Percentiles rank a stretch among this genome's conserved stretches.
Conservation (phyloP, 2,888 invertebrate genomes). For the Folsomia candida region DNA sequence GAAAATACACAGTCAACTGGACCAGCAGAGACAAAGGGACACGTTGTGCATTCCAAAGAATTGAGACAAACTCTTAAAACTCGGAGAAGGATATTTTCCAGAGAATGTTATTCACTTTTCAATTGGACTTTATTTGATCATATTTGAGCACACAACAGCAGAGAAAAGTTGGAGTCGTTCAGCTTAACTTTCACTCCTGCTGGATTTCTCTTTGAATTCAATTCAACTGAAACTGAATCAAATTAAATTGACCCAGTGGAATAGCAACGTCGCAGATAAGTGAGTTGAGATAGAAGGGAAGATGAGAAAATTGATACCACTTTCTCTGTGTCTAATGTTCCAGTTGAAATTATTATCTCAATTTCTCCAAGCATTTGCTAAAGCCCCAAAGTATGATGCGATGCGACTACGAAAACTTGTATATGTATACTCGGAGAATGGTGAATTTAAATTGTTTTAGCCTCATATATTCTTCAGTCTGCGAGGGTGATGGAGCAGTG, state of each 20-base stretch:
- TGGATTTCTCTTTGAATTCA: conserved; percentile 15
- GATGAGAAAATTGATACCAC: conserved; percentile 30
- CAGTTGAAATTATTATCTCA: not conserved
- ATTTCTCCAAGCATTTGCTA: too few relatives aligned
- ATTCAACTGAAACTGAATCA: conserved; percentile 27
- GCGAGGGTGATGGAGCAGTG: too few relatives aligned
- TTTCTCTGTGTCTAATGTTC: conserved; percentile 1
- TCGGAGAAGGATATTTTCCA: too few relatives aligned
- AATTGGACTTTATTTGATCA: conserved; percentile 22
- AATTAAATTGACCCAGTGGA: conserved; percentile 31
- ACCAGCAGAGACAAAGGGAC: too few relatives aligned
- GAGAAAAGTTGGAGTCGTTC: conserved; percentile 25
- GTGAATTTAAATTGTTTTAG: too few relatives aligned
- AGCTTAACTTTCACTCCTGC: not conserved
- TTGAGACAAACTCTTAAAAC: too few relatives aligned
- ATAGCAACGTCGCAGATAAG: conserved; percentile 30
- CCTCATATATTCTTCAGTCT: too few relatives aligned
- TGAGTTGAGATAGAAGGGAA: conserved; percentile 23
- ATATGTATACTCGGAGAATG: too few relatives aligned
- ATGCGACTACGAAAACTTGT: too few relatives aligned
- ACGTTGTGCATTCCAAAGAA: too few relatives aligned
- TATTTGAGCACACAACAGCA: conserved; percentile 37
- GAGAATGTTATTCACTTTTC: not conserved
- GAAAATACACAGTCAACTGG: too few relatives aligned
- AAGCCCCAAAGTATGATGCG: too few relatives aligned